Conservation (phyloP, 2,888 invertebrate genomes). For the Loripinus fragilis region DNA sequence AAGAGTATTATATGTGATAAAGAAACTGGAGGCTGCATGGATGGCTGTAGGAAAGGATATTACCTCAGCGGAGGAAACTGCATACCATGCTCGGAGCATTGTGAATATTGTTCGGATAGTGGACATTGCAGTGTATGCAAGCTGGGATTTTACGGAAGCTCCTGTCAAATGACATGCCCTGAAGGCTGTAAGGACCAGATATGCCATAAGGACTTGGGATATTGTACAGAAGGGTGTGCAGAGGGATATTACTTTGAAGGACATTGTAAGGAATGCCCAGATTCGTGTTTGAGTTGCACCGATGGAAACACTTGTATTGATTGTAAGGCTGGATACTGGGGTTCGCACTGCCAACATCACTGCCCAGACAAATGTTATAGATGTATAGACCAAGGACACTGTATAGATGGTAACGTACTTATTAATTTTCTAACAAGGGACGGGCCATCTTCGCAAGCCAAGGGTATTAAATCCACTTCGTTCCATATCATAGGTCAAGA, state of each 20-base stretch:
- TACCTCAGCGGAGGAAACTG: background rate
- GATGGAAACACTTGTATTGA: background rate
- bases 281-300: background rate
- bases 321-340: background rate
- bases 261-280: background rate
- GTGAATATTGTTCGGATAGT: background rate
- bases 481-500: too few relatives aligned
- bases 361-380: background rate
- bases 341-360: background rate
- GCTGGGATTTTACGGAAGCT: background rate
- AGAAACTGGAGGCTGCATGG: background rate
- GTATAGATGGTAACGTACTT: constrained; percentile 7
- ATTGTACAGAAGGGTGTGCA: background rate
- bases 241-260: background rate
- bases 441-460: background rate
- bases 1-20: constrained; percentile 1
- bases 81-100: background rate
- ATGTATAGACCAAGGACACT: background rate
- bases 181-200: background rate
- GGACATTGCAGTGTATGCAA: background rate
- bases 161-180: background rate
- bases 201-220: background rate
- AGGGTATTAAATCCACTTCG: background rate
- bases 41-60: background rate
- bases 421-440: background rate